A percentile compares a stretch with the other conserved stretches of the same genome.
phyloP scores from a whole-genome alignment of 2,888 invertebrate genomes.

The Eulithis testata region DNA sequence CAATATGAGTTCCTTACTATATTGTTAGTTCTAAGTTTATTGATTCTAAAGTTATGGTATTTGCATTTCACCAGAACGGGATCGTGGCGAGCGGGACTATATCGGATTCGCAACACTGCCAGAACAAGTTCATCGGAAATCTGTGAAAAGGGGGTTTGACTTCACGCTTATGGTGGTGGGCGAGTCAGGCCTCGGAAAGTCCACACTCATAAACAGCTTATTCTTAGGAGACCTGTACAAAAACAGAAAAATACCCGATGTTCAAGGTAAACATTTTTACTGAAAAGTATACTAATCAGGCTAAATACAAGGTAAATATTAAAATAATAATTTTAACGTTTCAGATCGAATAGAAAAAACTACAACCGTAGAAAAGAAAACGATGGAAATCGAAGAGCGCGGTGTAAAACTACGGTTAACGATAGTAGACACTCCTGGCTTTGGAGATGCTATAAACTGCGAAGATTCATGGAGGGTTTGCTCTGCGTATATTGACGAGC shows the following conservation, averaged over 20 bases:
- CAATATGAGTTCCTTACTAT: slow-evolving; percentile 6
- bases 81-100: slow-evolving; percentile 89
- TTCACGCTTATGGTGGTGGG: slow-evolving; percentile 98
- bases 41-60: not conserved
- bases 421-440: slow-evolving; percentile 98
- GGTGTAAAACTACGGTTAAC: slow-evolving; percentile 96
- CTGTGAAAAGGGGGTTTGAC: slow-evolving; percentile 97
- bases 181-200: slow-evolving; percentile 97
- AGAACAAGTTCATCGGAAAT: slow-evolving; percentile 98
- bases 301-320: not conserved
- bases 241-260: slow-evolving; percentile 90
- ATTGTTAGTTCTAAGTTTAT: not conserved
- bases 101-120: slow-evolving; percentile 98
- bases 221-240: slow-evolving; percentile 97
- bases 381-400: slow-evolving; percentile 97
- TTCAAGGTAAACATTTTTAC: slow-evolving; percentile 81
- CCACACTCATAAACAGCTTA: slow-evolving; percentile 96
- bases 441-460: slow-evolving; percentile 96
- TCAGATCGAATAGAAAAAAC: slow-evolving; percentile 88
- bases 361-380: slow-evolving; percentile 90
- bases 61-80: slow-evolving; percentile 67
- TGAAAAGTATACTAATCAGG: not conserved
- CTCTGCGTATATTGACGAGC: slow-evolving; percentile 96
- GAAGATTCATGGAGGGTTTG: slow-evolving; percentile 97
- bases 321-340: slow-evolving; percentile 41